Evolutionary conservation across 2,797 vertebrate species (phyloP).

Genomic region (Phrynocephalus guinanensis): DNA sequence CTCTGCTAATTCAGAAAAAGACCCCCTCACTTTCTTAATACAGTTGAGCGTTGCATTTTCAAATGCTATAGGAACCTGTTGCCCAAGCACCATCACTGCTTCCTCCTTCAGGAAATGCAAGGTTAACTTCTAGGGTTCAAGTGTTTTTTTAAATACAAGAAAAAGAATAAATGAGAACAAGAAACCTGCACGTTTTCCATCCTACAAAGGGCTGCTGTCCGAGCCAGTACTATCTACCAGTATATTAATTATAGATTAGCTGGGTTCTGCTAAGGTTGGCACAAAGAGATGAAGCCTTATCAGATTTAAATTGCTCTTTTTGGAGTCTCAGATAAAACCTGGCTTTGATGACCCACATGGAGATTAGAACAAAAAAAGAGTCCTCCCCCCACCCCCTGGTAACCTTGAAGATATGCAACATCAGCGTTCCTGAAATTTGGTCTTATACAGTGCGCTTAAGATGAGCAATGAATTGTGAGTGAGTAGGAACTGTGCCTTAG

Average conservation of each 20-base stretch:
- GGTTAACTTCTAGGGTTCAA: not conserved
- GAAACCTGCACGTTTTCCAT: not conserved
- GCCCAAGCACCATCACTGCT: not conserved
- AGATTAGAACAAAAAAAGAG: not conserved
- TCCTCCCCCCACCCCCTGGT: not conserved
- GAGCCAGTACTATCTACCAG: not conserved
- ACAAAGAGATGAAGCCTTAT: conserved; percentile 7
- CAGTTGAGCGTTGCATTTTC: not conserved
- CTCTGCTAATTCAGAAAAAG: not conserved
- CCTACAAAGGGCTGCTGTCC: not conserved
- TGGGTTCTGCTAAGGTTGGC: conserved; percentile 12
- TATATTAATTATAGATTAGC: conserved; percentile 3
- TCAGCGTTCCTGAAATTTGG: not conserved
- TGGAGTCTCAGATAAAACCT: not conserved
- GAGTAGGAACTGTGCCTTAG: not conserved
- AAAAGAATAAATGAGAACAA: not conserved
- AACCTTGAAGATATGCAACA: too few relatives aligned
- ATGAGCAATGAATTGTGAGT: not conserved
- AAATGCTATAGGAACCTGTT: not conserved
- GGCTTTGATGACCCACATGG: not conserved
- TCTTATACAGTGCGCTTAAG: not conserved
- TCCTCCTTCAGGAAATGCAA: not conserved
- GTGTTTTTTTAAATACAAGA: not conserved
- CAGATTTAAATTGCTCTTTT: conserved; percentile 1
- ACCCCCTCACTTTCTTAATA: not conserved